Conservation (phyloP, 1,140 invertebrate species). For the Archivesica marissinica region DNA sequence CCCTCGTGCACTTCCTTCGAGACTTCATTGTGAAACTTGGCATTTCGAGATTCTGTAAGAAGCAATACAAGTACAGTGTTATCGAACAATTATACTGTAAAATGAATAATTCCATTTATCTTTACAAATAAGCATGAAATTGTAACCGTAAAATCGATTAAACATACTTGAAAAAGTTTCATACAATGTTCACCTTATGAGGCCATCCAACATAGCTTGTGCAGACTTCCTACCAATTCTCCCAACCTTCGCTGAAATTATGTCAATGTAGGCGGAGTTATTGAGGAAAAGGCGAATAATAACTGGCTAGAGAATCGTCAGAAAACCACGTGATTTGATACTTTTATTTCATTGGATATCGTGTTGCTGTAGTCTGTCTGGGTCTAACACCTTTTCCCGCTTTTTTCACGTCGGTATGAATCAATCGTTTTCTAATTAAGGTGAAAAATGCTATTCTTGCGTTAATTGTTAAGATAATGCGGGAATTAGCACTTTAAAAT, state of each 20-base stretch:
- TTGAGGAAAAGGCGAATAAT: not conserved
- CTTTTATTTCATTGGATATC: conserved; percentile 40
- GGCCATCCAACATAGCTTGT: conserved; percentile 41
- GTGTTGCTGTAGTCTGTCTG: conserved; percentile 5
- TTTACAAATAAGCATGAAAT: conserved; percentile 29
- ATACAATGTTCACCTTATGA: conserved; percentile 53
- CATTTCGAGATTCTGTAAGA: conserved; percentile 30
- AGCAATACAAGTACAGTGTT: not conserved
- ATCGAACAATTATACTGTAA: not conserved
- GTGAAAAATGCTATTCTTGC: conserved; percentile 18
- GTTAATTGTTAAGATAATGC: not conserved
- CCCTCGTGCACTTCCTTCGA: not conserved
- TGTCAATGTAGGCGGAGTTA: conserved; percentile 46
- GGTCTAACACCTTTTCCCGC: conserved; percentile 14
- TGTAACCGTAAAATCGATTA: conserved; percentile 43
- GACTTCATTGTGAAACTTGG: too few relatives aligned
- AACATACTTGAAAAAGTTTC: conserved; percentile 35
- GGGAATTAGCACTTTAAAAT: conserved; percentile 7
- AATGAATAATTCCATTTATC: conserved; percentile 27
- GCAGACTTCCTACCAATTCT: conserved; percentile 34
- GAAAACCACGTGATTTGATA: conserved; percentile 7
- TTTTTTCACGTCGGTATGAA: conserved; percentile 11
- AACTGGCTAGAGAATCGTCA: not conserved
- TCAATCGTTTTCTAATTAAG: conserved; percentile 10
- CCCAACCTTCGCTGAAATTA: conserved; percentile 51